These are phyloP conservation scores for Palythoa caribaeorum DNA, from an alignment of 92 coral and sea anemone genomes.

Conservation along the genomic window DNA sequence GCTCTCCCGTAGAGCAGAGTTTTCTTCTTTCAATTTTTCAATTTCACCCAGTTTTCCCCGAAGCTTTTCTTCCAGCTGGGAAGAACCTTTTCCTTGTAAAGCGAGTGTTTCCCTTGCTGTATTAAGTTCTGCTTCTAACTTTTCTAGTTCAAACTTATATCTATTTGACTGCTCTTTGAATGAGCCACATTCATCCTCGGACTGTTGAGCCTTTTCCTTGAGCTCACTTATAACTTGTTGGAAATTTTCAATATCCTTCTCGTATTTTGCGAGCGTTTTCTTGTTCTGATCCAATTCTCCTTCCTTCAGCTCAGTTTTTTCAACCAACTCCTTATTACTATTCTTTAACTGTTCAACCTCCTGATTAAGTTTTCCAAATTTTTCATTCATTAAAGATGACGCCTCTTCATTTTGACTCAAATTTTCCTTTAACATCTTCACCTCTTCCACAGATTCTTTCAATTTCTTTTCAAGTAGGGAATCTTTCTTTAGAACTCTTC, in stretches of 20 bases:
- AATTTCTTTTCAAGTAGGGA: slow-evolving; percentile 68
- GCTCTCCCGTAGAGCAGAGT: slow-evolving; percentile 63
- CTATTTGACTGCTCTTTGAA: slow-evolving; percentile 53
- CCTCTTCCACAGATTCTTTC: slow-evolving; percentile 65
- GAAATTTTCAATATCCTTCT: slow-evolving; percentile 76
- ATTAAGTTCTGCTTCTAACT: slow-evolving; percentile 56
- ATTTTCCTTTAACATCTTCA: slow-evolving; percentile 54
- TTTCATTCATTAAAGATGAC: slow-evolving; percentile 50
- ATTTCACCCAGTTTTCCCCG: slow-evolving; percentile 58
- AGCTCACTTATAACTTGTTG: slow-evolving; percentile 66
- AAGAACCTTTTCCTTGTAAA: slow-evolving; percentile 58
- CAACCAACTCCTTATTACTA: slow-evolving; percentile 50
- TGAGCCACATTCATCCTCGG: slow-evolving; percentile 63
- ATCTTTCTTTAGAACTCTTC: slow-evolving; percentile 62
- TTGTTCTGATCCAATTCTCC: slow-evolving; percentile 53
- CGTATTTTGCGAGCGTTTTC: slow-evolving; percentile 50
- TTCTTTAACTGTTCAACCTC: slow-evolving; percentile 57
- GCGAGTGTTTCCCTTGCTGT: slow-evolving; percentile 50
- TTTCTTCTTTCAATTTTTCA: slow-evolving; percentile 60
- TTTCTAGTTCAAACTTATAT: slow-evolving; percentile 58
- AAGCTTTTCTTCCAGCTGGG: slow-evolving; percentile 62
- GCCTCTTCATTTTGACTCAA: slow-evolving; percentile 63
- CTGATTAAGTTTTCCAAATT: slow-evolving; percentile 32
- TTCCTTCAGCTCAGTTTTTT: slow-evolving; percentile 57
- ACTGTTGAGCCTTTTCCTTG: slow-evolving; percentile 68